Percentiles rank a stretch among this genome's conserved stretches.
These are phyloP conservation scores for Ictalurus furcatus DNA, from an alignment of 2,113 vertebrate species.

Conservation along the genomic window DNA sequence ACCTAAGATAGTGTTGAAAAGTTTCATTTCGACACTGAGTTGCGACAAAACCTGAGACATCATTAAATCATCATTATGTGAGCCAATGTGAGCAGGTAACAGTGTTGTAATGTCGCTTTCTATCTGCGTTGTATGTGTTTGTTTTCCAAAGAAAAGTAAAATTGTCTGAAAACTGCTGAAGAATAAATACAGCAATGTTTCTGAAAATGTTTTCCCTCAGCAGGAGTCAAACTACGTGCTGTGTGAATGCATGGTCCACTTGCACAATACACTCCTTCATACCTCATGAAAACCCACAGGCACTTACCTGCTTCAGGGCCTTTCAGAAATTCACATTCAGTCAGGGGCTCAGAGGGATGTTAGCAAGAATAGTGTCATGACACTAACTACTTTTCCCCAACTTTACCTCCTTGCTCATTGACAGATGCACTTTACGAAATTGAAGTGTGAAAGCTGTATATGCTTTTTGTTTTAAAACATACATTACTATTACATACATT, in stretches of 20 bases:
- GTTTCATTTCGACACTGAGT: not conserved
- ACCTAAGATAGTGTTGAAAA: not conserved
- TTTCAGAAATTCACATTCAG: slow-evolving; percentile 9
- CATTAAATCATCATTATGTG: not conserved
- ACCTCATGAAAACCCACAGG: not conserved
- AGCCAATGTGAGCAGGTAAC: not conserved
- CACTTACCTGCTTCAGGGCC: not conserved
- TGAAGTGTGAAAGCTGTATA: not conserved
- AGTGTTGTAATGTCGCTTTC: not conserved
- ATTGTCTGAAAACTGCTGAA: not conserved
- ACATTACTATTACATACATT: not conserved
- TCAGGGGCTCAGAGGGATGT: not conserved
- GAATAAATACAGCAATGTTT: not conserved
- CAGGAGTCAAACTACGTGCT: not conserved
- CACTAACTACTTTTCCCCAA: not conserved
- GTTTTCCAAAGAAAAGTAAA: not conserved
- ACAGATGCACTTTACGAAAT: not conserved
- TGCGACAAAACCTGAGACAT: not conserved
- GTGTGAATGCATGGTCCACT: not conserved
- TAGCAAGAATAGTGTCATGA: not conserved
- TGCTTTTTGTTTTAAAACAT: not conserved
- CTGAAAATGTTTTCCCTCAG: not conserved
- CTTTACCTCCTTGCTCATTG: not conserved
- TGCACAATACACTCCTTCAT: not conserved
- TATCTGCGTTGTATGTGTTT: not conserved